Evolutionary conservation across 2,888 invertebrate species (phyloP).

Genomic region (Drosophila vallismaia): DNA sequence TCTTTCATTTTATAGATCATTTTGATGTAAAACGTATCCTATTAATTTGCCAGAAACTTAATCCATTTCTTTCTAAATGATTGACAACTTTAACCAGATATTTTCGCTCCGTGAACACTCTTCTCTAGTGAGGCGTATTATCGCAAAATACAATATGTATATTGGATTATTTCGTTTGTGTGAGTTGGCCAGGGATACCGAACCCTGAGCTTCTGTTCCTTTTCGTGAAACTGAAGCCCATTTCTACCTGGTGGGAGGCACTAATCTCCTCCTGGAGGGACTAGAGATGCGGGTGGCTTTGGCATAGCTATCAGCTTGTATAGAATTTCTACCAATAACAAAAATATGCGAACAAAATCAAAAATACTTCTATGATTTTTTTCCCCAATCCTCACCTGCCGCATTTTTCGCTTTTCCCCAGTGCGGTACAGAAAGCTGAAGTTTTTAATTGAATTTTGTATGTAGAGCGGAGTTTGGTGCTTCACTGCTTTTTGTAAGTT

Average conservation of each 20-base stretch:
- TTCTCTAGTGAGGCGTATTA: conserved; percentile 53
- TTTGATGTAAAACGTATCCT: not conserved
- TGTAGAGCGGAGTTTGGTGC: conserved; percentile 30
- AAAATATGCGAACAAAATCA: conserved; percentile 44
- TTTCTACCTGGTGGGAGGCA: conserved; percentile 18
- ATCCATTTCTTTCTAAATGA: not conserved
- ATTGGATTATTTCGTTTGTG: conserved; percentile 78
- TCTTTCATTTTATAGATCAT: not conserved
- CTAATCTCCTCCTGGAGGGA: conserved; percentile 19
- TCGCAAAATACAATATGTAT: conserved; percentile 79
- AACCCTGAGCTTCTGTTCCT: conserved; percentile 8
- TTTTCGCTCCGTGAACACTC: not conserved
- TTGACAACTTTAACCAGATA: not conserved
- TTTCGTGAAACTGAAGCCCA: conserved; percentile 1
- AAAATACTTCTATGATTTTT: conserved; percentile 51
- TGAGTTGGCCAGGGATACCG: conserved; percentile 34
- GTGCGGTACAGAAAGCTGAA: conserved; percentile 21
- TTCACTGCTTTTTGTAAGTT: conserved; percentile 35
- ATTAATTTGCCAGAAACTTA: not conserved
- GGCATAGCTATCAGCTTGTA: conserved; percentile 22
- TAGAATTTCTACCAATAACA: conserved; percentile 44
- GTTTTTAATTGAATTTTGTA: conserved; percentile 57
- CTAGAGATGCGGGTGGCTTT: conserved; percentile 2
- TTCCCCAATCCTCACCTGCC: conserved; percentile 13
- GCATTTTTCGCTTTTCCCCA: not conserved